Evolutionary conservation across 2,888 invertebrate species (phyloP), one percentile per base, ranked within the genome.

Genomic region (Apantesis nais): DNA sequence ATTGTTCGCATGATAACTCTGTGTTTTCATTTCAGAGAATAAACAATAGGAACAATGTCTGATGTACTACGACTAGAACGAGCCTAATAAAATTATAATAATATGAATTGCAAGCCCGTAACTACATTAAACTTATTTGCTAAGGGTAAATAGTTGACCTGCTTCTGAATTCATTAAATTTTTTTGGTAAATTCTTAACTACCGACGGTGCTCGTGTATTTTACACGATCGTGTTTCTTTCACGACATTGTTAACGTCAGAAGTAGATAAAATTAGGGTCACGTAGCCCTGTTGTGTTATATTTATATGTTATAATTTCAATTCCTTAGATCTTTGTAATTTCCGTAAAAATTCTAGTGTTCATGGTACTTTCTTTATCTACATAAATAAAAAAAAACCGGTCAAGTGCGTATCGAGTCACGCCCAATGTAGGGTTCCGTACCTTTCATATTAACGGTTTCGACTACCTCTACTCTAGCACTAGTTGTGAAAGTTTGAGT

Each of bases 1-100:
- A 67, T 80, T 64, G 60, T 69, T 73, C 66, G 48, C 71, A 73
- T 76, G 63, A 71, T 74, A 72, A 79, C 63, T 60, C 62, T 0
- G 62, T 66, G 67, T 71, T 77, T 77, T 78, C 60, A 70, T 80
- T 72, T 48, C 60, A 22, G 16, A 60, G 70, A 70, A 60, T 70
- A 41, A 52, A 29, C 60, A 62, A 62, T 31, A 48, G 41, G 25
- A 29, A 62, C 14, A 37, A 62, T 62, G 29, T 52, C 5, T 52
- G 22, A 48, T 39, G 11, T 58, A 29, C 25, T 16, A 52, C 9
- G 1, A 25, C 22, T 61, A 12, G 61, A 61, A 44, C n/a, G 34
- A 34, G 16, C 14, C 62, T 52, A 29, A 68, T 29, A 29, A 68
- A 62, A 52, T 62, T 58, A 44, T 63, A 58, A 11, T 39, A 44